Percentiles rank a stretch among this genome's conserved stretches.
phyloP scores from a whole-genome alignment of 2,113 vertebrate species.

The Myiozetetes cayanensis region DNA sequence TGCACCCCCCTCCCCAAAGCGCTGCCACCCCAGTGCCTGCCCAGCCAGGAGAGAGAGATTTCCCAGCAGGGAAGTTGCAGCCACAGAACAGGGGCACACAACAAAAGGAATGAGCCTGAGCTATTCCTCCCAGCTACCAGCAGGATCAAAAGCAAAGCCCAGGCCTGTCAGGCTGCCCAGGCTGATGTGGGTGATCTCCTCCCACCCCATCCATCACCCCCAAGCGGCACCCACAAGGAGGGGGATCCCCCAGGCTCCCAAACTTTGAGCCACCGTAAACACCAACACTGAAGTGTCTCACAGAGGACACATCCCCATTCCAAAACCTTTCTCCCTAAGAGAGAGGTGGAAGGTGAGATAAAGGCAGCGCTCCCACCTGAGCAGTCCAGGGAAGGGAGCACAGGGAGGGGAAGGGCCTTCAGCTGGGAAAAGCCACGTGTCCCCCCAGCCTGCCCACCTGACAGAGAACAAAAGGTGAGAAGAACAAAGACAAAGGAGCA shows the following conservation, averaged over 20 bases:
- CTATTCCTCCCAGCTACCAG: neutral
- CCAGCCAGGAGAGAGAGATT: neutral
- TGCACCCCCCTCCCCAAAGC: neutral
- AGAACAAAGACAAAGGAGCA: neutral
- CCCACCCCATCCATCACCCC: neutral
- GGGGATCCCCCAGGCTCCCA: neutral
- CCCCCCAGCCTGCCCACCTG: neutral
- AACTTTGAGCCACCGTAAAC: neutral
- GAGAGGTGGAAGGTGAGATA: neutral
- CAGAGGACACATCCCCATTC: accelerated
- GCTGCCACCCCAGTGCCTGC: neutral
- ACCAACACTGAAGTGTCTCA: accelerated
- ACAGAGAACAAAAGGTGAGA: neutral
- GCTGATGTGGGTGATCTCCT: neutral
- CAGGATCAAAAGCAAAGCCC: neutral
- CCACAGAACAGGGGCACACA: neutral
- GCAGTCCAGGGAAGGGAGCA: neutral
- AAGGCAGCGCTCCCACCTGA: neutral
- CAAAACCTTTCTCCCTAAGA: neutral
- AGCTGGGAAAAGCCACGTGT: neutral
- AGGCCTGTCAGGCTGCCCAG: neutral
- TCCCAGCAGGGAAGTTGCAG: neutral
- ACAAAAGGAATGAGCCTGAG: neutral
- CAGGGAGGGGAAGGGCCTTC: neutral
- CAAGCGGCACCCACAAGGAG: neutral